These are phyloP conservation scores for Caracal caracal DNA, from an alignment of 2,113 vertebrate genomes.

Conservation along the genomic window DNA sequence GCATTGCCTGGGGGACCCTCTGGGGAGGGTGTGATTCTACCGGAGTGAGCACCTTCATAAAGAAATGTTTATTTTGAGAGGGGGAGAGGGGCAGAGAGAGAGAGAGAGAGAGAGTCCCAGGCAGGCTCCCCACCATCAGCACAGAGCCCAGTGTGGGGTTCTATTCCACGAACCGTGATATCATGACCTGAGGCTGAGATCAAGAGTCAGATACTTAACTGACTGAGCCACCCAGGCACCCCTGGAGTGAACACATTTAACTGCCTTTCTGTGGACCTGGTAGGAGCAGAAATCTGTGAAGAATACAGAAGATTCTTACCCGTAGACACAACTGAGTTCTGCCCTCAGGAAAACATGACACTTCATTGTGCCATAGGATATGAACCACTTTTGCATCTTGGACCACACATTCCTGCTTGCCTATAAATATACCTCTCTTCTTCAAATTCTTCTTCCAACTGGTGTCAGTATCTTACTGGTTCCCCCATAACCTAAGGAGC, in stretches of 20 bases:
- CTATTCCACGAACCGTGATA: too few relatives aligned
- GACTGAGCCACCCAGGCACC: too few relatives aligned
- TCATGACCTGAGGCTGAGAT: too few relatives aligned
- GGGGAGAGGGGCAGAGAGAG: too few relatives aligned
- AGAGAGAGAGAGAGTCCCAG: too few relatives aligned
- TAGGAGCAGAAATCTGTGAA: neutral
- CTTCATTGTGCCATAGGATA: neutral
- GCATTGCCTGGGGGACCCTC: neutral
- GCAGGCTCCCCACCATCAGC: too few relatives aligned
- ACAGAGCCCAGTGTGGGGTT: too few relatives aligned
- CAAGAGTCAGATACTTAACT: too few relatives aligned
- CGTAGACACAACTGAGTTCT: neutral
- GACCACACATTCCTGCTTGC: neutral
- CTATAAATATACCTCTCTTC: neutral
- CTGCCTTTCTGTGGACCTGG: neutral
- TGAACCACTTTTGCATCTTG: neutral
- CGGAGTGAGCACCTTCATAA: neutral
- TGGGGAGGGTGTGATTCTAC: neutral
- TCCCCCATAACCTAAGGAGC: neutral
- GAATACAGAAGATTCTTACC: neutral
- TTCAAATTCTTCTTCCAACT: neutral
- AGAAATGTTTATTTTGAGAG: too few relatives aligned
- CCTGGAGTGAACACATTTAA: neutral
- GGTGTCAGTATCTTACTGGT: neutral
- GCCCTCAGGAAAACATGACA: neutral